Evolutionary conservation across 2,797 vertebrate species (phyloP).

Genomic region (Enteromius viviparus): DNA sequence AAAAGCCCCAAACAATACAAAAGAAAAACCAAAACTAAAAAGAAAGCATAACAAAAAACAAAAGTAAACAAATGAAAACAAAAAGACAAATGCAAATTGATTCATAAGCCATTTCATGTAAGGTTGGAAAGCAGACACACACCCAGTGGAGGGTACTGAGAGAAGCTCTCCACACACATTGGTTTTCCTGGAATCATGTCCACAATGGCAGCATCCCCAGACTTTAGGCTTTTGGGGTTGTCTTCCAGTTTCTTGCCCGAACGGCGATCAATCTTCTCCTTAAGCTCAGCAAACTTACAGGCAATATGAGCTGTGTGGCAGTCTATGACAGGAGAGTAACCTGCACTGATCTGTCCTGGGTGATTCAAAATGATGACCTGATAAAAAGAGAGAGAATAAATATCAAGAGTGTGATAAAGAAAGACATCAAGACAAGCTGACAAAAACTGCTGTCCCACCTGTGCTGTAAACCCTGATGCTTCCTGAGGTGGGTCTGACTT

Average conservation of each 20-base stretch:
- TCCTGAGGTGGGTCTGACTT: constrained; percentile 63
- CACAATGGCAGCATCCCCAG: constrained; percentile 84
- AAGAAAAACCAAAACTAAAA: background rate
- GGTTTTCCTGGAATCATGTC: constrained; percentile 87
- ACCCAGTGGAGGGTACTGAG: constrained; percentile 87
- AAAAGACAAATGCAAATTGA: background rate
- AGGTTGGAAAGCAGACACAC: constrained; percentile 58
- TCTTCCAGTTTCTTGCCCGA: constrained; percentile 89
- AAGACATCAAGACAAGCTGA: background rate
- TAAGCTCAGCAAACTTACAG: constrained; percentile 87
- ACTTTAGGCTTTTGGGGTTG: constrained; percentile 86
- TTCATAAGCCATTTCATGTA: background rate
- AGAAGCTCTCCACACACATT: constrained; percentile 91
- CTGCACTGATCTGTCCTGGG: constrained; percentile 86
- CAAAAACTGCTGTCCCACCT: constrained; percentile 51
- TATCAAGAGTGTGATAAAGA: background rate
- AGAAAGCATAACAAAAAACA: background rate
- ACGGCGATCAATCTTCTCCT: constrained; percentile 87
- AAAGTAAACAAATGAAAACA: background rate
- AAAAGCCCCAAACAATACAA: background rate
- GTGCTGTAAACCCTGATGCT: constrained; percentile 61
- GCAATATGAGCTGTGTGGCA: constrained; percentile 91
- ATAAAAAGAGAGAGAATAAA: background rate
- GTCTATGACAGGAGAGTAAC: constrained; percentile 87
- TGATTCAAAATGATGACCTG: constrained; percentile 91